Conservation (phyloP, 2,113 vertebrate genomes). For the Toxotes chatareus region DNA sequence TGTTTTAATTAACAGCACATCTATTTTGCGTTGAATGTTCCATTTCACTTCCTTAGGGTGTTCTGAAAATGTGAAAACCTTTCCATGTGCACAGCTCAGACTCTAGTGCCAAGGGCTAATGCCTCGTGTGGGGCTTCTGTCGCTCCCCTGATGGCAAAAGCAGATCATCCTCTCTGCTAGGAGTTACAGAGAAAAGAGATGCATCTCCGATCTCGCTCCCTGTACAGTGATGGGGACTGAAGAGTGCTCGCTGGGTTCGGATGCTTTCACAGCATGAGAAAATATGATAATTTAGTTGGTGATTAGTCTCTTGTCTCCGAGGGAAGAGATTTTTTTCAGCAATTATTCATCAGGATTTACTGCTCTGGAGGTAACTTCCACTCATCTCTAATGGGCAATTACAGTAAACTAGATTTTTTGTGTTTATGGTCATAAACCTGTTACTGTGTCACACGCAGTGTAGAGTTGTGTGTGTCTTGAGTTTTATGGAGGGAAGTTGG, state of each 20-base stretch:
- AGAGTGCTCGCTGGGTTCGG: background rate
- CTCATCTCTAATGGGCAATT: conserved; percentile 22
- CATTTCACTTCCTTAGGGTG: background rate
- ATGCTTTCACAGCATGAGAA: conserved; percentile 12
- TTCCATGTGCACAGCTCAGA: conserved; percentile 1
- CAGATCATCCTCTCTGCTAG: conserved; percentile 14
- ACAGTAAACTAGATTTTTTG: conserved; percentile 27
- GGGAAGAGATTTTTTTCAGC: conserved; percentile 1
- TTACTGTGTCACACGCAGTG: conserved; percentile 7
- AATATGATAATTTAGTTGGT: conserved; percentile 13
- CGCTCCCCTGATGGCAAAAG: conserved; percentile 14
- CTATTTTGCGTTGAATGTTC: conserved; percentile 2
- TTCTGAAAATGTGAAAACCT: conserved; percentile 11
- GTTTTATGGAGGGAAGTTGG: conserved; percentile 6
- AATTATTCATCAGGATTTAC: conserved; percentile 33
- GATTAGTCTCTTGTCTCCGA: conserved; percentile 18
- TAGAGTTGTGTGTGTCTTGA: conserved; percentile 3
- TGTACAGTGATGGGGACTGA: conserved; percentile 11
- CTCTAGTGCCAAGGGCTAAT: background rate
- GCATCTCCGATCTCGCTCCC: background rate
- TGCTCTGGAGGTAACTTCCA: conserved; percentile 16
- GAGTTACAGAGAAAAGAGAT: background rate
- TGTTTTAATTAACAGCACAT: conserved; percentile 15
- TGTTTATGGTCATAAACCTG: conserved; percentile 8
- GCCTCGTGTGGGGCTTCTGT: conserved; percentile 18